Conservation (phyloP, 2,797 vertebrate genomes). For the Trematomus bernacchii region DNA sequence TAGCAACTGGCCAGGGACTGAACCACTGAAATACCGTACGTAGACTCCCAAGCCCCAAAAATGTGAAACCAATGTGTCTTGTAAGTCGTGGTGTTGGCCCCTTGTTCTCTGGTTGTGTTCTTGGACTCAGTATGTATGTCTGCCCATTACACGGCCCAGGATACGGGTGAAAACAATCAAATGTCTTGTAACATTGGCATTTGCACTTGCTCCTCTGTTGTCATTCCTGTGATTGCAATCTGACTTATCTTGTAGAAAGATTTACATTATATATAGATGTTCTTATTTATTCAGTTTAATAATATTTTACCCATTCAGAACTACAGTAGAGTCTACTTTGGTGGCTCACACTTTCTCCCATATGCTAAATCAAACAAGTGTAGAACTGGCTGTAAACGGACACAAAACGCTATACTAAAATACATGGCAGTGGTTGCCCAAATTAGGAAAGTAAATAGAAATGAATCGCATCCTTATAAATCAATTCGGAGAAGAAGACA, state of each 20-base stretch:
- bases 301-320: neutral
- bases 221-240: conserved; percentile 36
- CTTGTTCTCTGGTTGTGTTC: conserved; percentile 69
- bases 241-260: neutral
- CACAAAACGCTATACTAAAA: neutral
- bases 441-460: neutral
- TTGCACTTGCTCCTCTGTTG: conserved; percentile 45
- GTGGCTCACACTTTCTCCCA: neutral
- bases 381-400: neutral
- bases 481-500: neutral
- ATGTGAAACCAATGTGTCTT: conserved; percentile 70
- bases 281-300: neutral
- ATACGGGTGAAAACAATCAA: conserved; percentile 62
- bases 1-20: conserved; percentile 77
- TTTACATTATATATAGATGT: neutral
- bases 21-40: conserved; percentile 61
- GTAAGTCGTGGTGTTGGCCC: conserved; percentile 70
- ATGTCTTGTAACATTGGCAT: conserved; percentile 57
- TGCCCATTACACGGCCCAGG: conserved; percentile 56
- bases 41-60: conserved; percentile 63
- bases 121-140: conserved; percentile 55
- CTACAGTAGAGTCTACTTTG: neutral
- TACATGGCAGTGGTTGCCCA: neutral
- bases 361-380: neutral
- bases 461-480: neutral